phyloP scores from a whole-genome alignment of 2,113 vertebrate genomes.

The Shinisaurus crocodilurus region DNA sequence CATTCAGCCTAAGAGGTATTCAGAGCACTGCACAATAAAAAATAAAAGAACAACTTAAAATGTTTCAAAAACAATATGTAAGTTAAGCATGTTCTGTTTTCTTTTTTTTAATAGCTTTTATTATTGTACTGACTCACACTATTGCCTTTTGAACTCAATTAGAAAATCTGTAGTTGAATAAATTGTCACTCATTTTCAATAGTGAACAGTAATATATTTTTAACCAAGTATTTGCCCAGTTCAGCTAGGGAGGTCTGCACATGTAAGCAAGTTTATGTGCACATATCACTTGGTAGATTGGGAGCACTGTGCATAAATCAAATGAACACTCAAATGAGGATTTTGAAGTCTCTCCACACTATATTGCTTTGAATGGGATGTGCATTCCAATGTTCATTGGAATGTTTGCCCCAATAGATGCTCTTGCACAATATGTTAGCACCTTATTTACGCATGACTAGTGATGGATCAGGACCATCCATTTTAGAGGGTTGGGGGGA shows the following conservation, averaged over 20 bases:
- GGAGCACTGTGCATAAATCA: background rate
- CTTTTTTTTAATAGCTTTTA: background rate
- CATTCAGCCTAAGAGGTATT: background rate
- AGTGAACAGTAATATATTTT: background rate
- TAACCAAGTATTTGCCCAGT: background rate
- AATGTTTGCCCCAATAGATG: background rate
- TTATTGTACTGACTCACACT: background rate
- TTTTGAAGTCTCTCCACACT: background rate
- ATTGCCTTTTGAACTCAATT: background rate
- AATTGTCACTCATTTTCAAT: background rate
- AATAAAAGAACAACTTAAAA: background rate
- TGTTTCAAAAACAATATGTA: background rate
- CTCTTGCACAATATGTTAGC: background rate
- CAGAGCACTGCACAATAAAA: background rate
- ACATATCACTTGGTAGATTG: background rate
- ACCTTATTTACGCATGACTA: background rate
- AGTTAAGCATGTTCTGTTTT: background rate
- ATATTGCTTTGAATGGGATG: background rate
- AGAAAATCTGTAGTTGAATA: background rate
- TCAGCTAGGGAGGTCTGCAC: background rate
- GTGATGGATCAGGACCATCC: background rate
- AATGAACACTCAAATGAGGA: background rate
- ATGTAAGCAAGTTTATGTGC: background rate
- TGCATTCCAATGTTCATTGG: background rate
- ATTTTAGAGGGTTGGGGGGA: constrained; percentile 6